Base-by-base conservation (phyloP, 2,113 vertebrate species). In the Pheucticus melanocephalus region DNA sequence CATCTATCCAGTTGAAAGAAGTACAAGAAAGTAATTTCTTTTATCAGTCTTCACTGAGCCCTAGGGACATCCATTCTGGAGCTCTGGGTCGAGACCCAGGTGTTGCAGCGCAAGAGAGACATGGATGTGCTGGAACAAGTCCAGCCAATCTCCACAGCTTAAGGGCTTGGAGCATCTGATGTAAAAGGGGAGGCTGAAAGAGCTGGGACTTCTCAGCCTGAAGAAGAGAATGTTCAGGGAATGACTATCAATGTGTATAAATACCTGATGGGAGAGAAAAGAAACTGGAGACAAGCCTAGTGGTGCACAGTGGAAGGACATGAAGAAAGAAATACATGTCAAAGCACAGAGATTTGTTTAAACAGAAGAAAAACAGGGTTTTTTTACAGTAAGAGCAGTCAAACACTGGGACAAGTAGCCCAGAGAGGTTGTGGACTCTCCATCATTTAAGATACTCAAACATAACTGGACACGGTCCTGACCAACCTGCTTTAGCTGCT, bases 1-100 rank as follows among this genome's bases (percentile, higher is more conserved):
- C 50, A 68, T 63, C 53, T 95, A 66, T 76, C 73, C 54, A 81
- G 45, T 1, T 84, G 35, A 87, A 97, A 94, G 56, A 69, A 75
- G 15, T 11, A 94, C 44, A 89, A 76, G 21, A 53, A 40, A 60
- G 6, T 10, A 45, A 71, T 45, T 65, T 57, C 5, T 85, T 90
- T 64, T 27, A 11, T 79, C 37, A 92, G 15, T 8, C 15, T 86
- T 42, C 66, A 14, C 33, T 25, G 6, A 5, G 16, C 23, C 12
- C 33, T 77, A 25, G 6, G 30, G 15, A 45, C 28, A 47, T 8
- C 12, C 21, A 8, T 37, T 35, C 7, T 68, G 39, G 30, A 71
- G 12, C 15, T 81, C 72, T 63, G 5, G 8, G 28, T 59, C 1
- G 4, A 59, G 24, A 66, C 73, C 65, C 64, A 30, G 11, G 6